These are phyloP conservation scores for Ips typographus DNA, from an alignment of 1,140 invertebrate species.

Conservation along the genomic window DNA sequence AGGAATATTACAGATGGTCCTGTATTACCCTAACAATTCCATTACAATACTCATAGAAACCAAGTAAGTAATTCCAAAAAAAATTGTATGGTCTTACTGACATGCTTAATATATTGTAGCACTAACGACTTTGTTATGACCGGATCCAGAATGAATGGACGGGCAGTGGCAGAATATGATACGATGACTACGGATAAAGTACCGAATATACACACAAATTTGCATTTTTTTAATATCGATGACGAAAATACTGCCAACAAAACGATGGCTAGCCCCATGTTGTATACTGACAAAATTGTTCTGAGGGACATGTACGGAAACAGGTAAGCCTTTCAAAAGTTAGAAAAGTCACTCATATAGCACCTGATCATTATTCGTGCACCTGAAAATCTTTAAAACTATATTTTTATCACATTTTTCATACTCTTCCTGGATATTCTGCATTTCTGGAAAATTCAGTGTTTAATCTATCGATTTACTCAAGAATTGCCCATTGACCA, in stretches of 20 bases:
- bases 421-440: no score
- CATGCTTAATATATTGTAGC: constrained; percentile 13
- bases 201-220: constrained; percentile 36
- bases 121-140: constrained; percentile 41
- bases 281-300: constrained; percentile 44
- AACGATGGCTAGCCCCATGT: constrained; percentile 18
- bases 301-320: constrained; percentile 47
- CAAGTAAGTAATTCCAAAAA: constrained; percentile 41
- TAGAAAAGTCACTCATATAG: neutral
- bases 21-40: constrained; percentile 43
- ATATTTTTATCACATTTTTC: constrained; percentile 3
- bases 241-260: constrained; percentile 34
- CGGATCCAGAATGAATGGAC: constrained; percentile 41
- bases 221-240: constrained; percentile 41
- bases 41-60: constrained; percentile 44
- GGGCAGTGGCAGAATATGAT: constrained; percentile 41
- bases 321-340: constrained; percentile 38
- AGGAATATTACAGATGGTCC: constrained; percentile 45
- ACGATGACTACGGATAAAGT: constrained; percentile 34
- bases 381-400: neutral
- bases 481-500: no score
- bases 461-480: no score
- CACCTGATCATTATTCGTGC: neutral
- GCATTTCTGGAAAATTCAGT: no score
- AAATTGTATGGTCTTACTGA: neutral